Evolutionary conservation across 2,888 invertebrate genomes (phyloP), one percentile per base, ranked within the genome.

Genomic region (Agrotis exclamationis): DNA sequence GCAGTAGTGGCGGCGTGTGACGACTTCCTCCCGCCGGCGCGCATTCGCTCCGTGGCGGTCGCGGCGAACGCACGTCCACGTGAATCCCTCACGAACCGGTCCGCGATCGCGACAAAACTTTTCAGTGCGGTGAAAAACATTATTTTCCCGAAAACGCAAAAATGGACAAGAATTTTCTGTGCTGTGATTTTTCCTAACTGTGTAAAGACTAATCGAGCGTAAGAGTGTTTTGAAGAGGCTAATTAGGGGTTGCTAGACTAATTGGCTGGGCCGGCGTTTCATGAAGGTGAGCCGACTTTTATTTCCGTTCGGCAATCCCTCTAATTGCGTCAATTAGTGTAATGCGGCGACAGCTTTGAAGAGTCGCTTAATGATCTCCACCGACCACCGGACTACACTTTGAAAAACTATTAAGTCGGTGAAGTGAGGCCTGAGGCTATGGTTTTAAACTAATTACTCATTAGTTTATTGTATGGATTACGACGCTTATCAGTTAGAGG

Each of bases 311-410:
- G 93, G 94, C 94, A 95, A 96, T 96, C 95, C 95, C 95, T 95
- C 95, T 96, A 96, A 96, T 95, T 96, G 95, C 94, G 92, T 95
- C 96, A 95, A 96, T 96, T 96, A 96, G 96, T 94, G 95, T 96
- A 96, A 95, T 96, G 95, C 93, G 94, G 94, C 95, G 95, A 95
- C 96, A 95, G 94, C 92, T 95, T 94, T 94, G 93, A 93, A 93
- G 94, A 94, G 93, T 89, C 92, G 91, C 93, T 93, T 96, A 95
- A 95, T 95, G 94, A 94, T 95, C 93, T 93, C 91, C 85, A 87
- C 85, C 84, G 88, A 89, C 87, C 86, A 88, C 86, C 84, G 88
- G 78, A 85, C 84, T 86, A 83, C 86, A 87, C 89, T 90, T 92
- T 90, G 89, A 90, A 91, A 93, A 92, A 92, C 89, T 91, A 90